Percentiles rank a stretch among this genome's conserved stretches.
These are phyloP conservation scores for Metaphire vulgaris DNA, from an alignment of 1,140 invertebrate species.

Conservation along the genomic window DNA sequence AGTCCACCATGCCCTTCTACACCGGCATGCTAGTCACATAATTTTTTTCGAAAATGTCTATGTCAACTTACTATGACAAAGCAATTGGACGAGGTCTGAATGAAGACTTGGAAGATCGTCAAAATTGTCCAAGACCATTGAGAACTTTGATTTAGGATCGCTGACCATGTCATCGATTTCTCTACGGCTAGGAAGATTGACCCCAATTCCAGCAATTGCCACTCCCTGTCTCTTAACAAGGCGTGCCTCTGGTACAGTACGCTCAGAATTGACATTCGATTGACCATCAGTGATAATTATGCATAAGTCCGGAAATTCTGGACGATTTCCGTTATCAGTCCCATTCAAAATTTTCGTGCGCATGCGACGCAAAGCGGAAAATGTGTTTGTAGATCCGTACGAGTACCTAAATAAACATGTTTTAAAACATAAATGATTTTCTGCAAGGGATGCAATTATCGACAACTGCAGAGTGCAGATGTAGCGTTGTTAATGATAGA, in stretches of 20 bases:
- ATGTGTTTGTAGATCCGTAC: not conserved
- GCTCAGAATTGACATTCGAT: conserved; percentile 5
- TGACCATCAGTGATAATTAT: conserved; percentile 16
- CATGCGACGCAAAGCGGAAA: not conserved
- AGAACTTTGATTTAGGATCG: not conserved
- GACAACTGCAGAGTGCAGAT: too few species aligned
- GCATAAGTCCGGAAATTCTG: conserved; percentile 1
- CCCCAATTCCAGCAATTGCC: conserved; percentile 19
- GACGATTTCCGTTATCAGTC: not conserved
- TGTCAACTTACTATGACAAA: not conserved
- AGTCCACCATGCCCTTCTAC: too few species aligned
- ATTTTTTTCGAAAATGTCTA: too few species aligned
- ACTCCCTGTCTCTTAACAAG: conserved; percentile 6
- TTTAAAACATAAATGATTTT: too few species aligned
- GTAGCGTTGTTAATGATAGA: too few species aligned
- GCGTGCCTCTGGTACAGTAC: conserved; percentile 22
- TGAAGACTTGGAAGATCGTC: not conserved
- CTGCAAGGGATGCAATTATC: too few species aligned
- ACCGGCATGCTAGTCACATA: too few species aligned
- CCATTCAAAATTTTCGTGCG: not conserved
- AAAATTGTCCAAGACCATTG: not conserved
- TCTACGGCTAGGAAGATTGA: conserved; percentile 5
- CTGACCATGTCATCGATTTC: not conserved
- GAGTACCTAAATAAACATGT: not conserved
- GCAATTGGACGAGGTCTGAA: not conserved